Conservation (phyloP, 2,888 invertebrate genomes). For the Dicranocentrus wangi region DNA sequence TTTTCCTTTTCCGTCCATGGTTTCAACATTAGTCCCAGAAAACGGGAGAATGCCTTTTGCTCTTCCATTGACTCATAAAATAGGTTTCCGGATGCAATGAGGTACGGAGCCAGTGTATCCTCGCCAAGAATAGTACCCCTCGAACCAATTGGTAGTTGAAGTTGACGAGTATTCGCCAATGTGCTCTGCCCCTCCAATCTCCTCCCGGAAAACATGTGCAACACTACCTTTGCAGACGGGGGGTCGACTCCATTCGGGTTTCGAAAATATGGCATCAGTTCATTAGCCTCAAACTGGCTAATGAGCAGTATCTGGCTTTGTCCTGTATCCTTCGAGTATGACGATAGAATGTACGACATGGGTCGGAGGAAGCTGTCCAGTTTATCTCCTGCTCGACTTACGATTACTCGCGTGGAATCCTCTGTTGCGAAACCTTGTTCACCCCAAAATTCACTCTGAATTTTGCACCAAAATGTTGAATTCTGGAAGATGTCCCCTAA, state of each 20-base stretch:
- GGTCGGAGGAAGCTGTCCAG: constrained; percentile 16
- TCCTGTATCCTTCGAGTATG: not conserved
- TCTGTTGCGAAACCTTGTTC: not conserved
- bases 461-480: not conserved
- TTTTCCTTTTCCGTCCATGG: constrained; percentile 30
- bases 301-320: not conserved
- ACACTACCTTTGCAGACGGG: too few species aligned
- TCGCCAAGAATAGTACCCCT: not conserved
- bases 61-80: constrained; percentile 23
- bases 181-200: not conserved
- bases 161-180: not conserved
- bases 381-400: not conserved
- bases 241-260: too few species aligned
- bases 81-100: constrained; percentile 31
- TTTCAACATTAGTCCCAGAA: constrained; percentile 1
- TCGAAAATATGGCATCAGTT: constrained; percentile 19
- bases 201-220: constrained; percentile 15
- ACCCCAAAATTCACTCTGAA: not conserved
- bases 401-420: not conserved
- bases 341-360: not conserved
- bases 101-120: not conserved
- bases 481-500: not conserved
- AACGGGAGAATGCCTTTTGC: constrained; percentile 39
- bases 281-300: constrained; percentile 35
- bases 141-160: not conserved